Evolutionary conservation across 2,797 vertebrate species (phyloP), one percentile per base, ranked within the genome.

Genomic region (Sebastes umbrosus): DNA sequence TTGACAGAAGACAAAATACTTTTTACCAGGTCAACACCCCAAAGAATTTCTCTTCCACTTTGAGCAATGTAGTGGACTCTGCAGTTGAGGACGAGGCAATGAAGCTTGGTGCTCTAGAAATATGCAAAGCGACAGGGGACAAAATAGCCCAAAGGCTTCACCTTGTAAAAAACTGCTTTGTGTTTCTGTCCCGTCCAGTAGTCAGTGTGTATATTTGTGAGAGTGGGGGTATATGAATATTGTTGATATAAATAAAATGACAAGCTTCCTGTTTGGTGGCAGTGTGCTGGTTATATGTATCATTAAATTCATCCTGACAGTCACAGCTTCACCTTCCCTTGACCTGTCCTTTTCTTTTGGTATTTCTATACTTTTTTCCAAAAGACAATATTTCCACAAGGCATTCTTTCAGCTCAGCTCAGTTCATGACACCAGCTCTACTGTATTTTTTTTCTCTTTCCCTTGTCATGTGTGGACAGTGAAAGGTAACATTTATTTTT

Each of bases 401-500:
- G 20, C 43, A 54, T 60, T 75, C 62, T 67, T 29, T 81, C 66
- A 3, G 20, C 69, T 73, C 55, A 2, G 18, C 63, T 75, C 74
- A 2, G 66, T 75, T 54, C 34, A 22, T 70, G 65, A 81, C 72
- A 84, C 73, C 43, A 34, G 46, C 69, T 80, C 70, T 14, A 39
- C 70, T 12, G 69, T 57, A 22, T 72, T 46, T 77, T 76, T 66
- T 20, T 52, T 13, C 60, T 72, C 55, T 24, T 32, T 34, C 43
- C 36, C 84, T 60, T 88, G 84, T 88, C 85, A 75, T 83, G 69
- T 72, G 76, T 82, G 88, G 88, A 91, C 86, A 82, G 52, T 84
- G 80, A 90, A 86, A 89, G 80, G 84, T 90, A 88, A 78, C 80
- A 78, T 84, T 92, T 94, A 92, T 95, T 95, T 96, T 93, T 91